Conservation (phyloP, 1,140 invertebrate genomes). For the Zaprionus ghesquierei region DNA sequence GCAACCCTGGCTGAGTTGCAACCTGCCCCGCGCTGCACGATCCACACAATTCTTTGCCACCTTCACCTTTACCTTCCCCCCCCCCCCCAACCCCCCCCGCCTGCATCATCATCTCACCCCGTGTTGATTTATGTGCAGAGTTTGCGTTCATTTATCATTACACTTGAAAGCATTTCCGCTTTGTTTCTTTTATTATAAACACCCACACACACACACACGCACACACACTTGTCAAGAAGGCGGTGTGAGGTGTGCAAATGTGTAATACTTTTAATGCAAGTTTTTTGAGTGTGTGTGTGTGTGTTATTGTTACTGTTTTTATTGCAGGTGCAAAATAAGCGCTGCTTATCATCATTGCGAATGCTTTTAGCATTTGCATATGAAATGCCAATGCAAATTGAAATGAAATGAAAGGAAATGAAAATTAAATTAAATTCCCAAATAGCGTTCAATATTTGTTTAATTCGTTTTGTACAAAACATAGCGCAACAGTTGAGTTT, state of each 20-base stretch:
- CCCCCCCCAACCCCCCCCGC: background rate
- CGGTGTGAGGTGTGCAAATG: too few relatives aligned
- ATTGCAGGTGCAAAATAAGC: constrained; percentile 62
- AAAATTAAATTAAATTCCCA: background rate
- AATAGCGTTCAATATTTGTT: background rate
- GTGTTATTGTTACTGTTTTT: constrained; percentile 25
- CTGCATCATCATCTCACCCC: too few relatives aligned
- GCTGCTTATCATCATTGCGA: constrained; percentile 57
- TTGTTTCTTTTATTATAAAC: constrained; percentile 67
- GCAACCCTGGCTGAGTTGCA: constrained; percentile 55
- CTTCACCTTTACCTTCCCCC: background rate
- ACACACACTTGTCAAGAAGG: constrained; percentile 25
- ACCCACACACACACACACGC: too few relatives aligned
- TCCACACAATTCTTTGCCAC: background rate
- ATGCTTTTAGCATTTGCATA: constrained; percentile 62
- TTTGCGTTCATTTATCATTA: constrained; percentile 80
- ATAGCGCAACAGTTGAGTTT: too few relatives aligned
- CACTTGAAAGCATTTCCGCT: constrained; percentile 78
- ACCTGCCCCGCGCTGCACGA: background rate
- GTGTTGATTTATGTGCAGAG: constrained; percentile 73
- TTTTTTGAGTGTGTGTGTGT: background rate
- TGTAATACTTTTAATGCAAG: constrained; percentile 72
- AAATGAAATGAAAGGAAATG: constrained; percentile 9
- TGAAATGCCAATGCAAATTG: constrained; percentile 32
- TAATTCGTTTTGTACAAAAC: too few relatives aligned